A percentile compares a stretch with the other conserved stretches of the same genome.
These are phyloP conservation scores for Psephotus haematonotus DNA, from an alignment of 2,113 vertebrate genomes.

Conservation along the genomic window DNA sequence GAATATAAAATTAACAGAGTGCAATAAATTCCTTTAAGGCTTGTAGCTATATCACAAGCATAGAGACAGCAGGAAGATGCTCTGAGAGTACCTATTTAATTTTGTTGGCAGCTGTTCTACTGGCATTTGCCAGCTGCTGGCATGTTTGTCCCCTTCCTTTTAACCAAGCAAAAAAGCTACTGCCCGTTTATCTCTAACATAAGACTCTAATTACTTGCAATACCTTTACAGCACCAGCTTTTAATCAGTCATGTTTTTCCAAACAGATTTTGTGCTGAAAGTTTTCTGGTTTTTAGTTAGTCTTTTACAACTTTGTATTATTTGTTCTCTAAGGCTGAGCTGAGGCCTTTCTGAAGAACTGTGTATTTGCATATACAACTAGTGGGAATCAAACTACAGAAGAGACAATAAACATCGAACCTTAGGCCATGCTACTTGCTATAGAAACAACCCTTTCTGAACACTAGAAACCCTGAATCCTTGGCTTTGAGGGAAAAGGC, in stretches of 20 bases:
- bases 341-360: not conserved
- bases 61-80: not conserved
- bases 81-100: slow-evolving; percentile 24
- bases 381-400: not conserved
- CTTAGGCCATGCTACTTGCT: not conserved
- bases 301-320: not conserved
- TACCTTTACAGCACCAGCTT: not conserved
- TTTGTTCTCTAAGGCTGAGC: not conserved
- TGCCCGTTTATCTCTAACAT: not conserved
- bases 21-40: slow-evolving; percentile 49
- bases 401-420: not conserved
- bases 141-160: slow-evolving; percentile 11
- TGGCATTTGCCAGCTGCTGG: slow-evolving; percentile 43
- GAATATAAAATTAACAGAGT: slow-evolving; percentile 24
- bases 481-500: not conserved
- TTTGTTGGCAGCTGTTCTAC: slow-evolving; percentile 37
- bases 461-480: not conserved
- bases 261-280: not conserved
- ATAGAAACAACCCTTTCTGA: not conserved
- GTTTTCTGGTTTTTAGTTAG: not conserved
- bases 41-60: not conserved
- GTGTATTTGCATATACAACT: not conserved
- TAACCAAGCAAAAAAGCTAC: slow-evolving; percentile 41
- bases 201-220: not conserved
- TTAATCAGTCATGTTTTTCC: not conserved